phyloP scores from a whole-genome alignment of 2,113 vertebrate species.

The Leptobrachium ailaonicum region DNA sequence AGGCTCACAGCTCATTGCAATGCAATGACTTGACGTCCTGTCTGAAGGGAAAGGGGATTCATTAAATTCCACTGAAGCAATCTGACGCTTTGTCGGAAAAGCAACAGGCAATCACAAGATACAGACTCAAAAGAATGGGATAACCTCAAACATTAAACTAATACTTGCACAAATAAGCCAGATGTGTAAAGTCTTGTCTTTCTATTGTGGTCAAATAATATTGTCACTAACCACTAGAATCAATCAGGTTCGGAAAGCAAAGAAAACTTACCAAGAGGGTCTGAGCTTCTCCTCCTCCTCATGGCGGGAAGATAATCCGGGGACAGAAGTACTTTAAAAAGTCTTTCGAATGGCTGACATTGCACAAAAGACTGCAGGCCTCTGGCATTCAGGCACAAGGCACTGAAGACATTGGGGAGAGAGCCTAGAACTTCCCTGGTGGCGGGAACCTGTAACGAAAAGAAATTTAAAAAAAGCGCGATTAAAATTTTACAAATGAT shows the following conservation, averaged over 20 bases:
- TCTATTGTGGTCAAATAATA: no score
- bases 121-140: no score
- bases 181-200: no score
- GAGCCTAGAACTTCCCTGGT: conserved; percentile 94
- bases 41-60: conserved; percentile 2
- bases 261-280: conserved; percentile 82
- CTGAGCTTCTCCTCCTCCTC: conserved; percentile 88
- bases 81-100: no score
- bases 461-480: no score
- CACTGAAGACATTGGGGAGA: conserved; percentile 94
- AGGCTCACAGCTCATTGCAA: not conserved
- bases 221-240: not conserved
- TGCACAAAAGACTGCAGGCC: conserved; percentile 94
- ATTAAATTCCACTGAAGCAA: not conserved
- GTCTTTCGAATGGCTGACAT: conserved; percentile 94
- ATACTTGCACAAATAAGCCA: no score
- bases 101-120: no score
- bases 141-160: no score
- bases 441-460: conserved; percentile 80
- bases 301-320: conserved; percentile 95
- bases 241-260: not conserved
- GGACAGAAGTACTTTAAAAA: conserved; percentile 96
- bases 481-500: no score
- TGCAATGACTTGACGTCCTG: not conserved
- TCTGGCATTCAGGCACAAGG: conserved; percentile 91